These are phyloP conservation scores for Augiades crinisus DNA, from an alignment of 2,888 invertebrate genomes.

Conservation along the genomic window DNA sequence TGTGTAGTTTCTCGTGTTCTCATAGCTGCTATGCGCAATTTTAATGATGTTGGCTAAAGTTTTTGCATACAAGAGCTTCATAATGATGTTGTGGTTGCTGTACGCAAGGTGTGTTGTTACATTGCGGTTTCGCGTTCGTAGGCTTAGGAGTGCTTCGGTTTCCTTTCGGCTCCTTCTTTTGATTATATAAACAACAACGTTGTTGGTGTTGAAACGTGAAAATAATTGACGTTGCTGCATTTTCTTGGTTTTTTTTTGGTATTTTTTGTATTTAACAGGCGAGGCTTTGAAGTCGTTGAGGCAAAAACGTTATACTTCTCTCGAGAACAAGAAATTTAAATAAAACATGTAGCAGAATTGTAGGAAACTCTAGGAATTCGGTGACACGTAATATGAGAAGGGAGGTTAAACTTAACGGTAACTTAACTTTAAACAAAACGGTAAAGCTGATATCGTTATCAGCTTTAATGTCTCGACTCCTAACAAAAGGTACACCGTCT, in stretches of 20 bases:
- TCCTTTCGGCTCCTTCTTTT: constrained; percentile 8
- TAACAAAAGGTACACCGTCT: too few species aligned
- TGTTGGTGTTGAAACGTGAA: constrained; percentile 1
- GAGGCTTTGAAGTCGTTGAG: too few species aligned
- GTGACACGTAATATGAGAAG: too few species aligned
- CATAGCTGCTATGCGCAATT: constrained; percentile 7
- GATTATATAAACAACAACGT: constrained; percentile 1
- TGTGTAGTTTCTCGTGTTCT: background rate
- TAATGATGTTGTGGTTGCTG: constrained; percentile 14
- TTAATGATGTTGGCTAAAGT: constrained; percentile 18
- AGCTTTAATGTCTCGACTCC: too few species aligned
- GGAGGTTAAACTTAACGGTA: too few species aligned
- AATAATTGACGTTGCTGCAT: background rate
- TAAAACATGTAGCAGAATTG: too few species aligned
- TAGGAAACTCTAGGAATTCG: too few species aligned
- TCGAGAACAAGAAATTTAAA: too few species aligned
- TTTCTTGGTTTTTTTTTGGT: background rate
- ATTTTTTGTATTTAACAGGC: too few species aligned
- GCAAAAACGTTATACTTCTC: too few species aligned
- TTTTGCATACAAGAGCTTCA: constrained; percentile 5
- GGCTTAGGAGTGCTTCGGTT: background rate
- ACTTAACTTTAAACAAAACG: too few species aligned
- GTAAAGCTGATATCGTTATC: too few species aligned
- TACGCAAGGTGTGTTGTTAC: background rate
- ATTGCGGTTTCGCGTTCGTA: constrained; percentile 1